phyloP scores from a whole-genome alignment of 2,888 invertebrate genomes.

The Malachius bipustulatus region DNA sequence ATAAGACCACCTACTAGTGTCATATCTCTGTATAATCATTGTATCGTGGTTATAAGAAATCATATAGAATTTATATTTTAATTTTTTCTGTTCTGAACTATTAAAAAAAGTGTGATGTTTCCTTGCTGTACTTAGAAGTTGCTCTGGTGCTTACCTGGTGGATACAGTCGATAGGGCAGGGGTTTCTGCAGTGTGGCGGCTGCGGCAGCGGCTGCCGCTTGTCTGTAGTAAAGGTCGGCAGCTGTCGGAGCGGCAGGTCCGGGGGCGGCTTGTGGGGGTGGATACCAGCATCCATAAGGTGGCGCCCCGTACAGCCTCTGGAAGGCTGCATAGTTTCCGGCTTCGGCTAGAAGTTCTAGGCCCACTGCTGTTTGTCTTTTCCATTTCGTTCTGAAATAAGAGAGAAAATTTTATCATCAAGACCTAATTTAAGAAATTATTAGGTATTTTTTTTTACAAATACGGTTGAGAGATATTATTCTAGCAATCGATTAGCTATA shows the following conservation, averaged over 20 bases:
- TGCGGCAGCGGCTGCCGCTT: conserved; percentile 61
- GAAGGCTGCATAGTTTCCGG: conserved; percentile 97
- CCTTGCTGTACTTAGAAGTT: no score
- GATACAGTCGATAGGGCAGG: conserved; percentile 61
- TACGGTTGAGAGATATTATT: no score
- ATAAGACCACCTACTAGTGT: no score
- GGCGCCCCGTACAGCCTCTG: conserved; percentile 80
- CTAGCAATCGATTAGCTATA: no score
- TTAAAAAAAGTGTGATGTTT: no score
- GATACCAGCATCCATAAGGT: conserved; percentile 55
- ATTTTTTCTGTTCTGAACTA: no score
- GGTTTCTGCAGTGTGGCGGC: conserved; percentile 78
- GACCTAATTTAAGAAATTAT: no score
- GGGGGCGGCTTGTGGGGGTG: conserved; percentile 44
- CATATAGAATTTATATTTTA: no score
- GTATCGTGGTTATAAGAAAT: no score
- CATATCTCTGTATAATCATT: no score
- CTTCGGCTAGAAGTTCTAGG: conserved; percentile 89
- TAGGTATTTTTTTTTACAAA: no score
- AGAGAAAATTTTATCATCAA: no score
- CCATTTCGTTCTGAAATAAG: conserved; percentile 86
- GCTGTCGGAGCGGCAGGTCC: conserved; percentile 54
- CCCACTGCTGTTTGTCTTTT: conserved; percentile 98
- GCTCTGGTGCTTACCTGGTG: conserved; percentile 46
- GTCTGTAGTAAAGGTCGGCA: conserved; percentile 73